Percentiles rank a stretch among this genome's conserved stretches.
Conservation (phyloP, 92 coral and sea anemone genomes). For the Metridium senile region DNA sequence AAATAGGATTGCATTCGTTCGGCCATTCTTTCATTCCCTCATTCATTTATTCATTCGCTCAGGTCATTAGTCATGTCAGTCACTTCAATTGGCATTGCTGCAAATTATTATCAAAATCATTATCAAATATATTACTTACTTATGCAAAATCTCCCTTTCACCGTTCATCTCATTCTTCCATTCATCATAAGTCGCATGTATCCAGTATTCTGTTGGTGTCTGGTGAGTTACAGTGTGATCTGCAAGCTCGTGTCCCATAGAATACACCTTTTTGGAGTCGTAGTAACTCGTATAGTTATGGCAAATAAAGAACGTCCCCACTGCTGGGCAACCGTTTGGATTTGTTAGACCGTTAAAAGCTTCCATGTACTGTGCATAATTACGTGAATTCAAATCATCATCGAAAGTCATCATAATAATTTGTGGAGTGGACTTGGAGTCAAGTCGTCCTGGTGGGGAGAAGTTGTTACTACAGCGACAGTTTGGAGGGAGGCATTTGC, state of each 20-base stretch:
- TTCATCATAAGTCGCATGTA: slow-evolving; percentile 53
- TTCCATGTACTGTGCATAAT: slow-evolving; percentile 59
- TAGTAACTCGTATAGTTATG: slow-evolving; percentile 77
- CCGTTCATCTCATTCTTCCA: slow-evolving; percentile 81
- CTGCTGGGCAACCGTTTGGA: slow-evolving; percentile 77
- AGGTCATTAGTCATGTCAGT: too few species aligned
- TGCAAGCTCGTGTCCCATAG: slow-evolving; percentile 70
- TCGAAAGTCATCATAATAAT: slow-evolving; percentile 75
- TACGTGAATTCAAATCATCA: slow-evolving; percentile 53
- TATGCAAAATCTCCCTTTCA: slow-evolving; percentile 73
- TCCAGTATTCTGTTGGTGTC: slow-evolving; percentile 68
- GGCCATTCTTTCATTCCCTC: too few species aligned
- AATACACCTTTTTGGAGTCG: slow-evolving; percentile 65
- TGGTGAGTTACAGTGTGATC: slow-evolving; percentile 86
- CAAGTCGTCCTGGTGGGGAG: slow-evolving; percentile 66
- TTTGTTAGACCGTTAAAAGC: slow-evolving; percentile 56
- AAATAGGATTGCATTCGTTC: too few species aligned
- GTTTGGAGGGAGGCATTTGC: slow-evolving; percentile 57
- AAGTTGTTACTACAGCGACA: slow-evolving; percentile 82
- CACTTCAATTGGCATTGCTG: too few species aligned
- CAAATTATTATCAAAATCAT: too few species aligned
- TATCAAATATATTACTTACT: slow-evolving; percentile 41
- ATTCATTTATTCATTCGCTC: too few species aligned
- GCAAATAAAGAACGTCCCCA: slow-evolving; percentile 71
- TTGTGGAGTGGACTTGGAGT: slow-evolving; percentile 61